phyloP scores from a whole-genome alignment of 2,113 vertebrate genomes.

The Gavialis gangeticus region DNA sequence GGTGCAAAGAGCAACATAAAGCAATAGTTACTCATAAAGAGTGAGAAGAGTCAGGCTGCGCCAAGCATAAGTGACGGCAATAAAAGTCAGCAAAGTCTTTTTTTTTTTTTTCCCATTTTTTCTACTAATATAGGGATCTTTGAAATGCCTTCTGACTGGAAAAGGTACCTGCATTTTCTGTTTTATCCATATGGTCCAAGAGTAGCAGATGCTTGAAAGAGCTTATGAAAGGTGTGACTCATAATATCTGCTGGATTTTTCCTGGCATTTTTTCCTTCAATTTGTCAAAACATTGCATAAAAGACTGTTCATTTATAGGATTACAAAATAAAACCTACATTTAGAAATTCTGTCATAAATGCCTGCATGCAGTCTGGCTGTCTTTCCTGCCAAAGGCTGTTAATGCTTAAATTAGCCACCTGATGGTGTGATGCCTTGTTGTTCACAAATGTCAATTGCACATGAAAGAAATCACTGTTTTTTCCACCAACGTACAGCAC shows the following conservation, averaged over 20 bases:
- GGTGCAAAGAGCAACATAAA: not conserved
- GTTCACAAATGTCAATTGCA: slow-evolving; percentile 74
- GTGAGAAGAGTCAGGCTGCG: slow-evolving; percentile 10
- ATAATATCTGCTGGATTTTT: slow-evolving; percentile 76
- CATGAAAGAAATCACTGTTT: slow-evolving; percentile 35
- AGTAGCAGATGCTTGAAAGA: slow-evolving; percentile 72
- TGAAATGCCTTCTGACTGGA: slow-evolving; percentile 43
- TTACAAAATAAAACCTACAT: slow-evolving; percentile 71
- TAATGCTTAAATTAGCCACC: slow-evolving; percentile 74
- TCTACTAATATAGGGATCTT: not conserved
- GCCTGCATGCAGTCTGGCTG: slow-evolving; percentile 67
- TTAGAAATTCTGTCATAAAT: slow-evolving; percentile 75
- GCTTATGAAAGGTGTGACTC: slow-evolving; percentile 74
- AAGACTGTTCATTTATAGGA: slow-evolving; percentile 71
- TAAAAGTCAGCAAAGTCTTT: slow-evolving; percentile 16
- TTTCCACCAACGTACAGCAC: slow-evolving; percentile 31
- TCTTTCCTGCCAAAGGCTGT: slow-evolving; percentile 68
- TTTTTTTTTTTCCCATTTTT: not conserved
- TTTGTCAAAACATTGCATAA: slow-evolving; percentile 80
- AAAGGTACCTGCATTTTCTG: slow-evolving; percentile 61
- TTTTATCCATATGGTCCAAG: slow-evolving; percentile 65
- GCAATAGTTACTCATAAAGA: not conserved
- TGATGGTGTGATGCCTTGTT: slow-evolving; percentile 69
- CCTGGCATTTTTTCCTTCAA: slow-evolving; percentile 67
- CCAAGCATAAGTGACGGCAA: not conserved